A percentile compares a stretch with the other conserved stretches of the same genome.
Evolutionary conservation across 2,113 vertebrate species (phyloP).

Genomic region (Ochotona curzoniae): DNA sequence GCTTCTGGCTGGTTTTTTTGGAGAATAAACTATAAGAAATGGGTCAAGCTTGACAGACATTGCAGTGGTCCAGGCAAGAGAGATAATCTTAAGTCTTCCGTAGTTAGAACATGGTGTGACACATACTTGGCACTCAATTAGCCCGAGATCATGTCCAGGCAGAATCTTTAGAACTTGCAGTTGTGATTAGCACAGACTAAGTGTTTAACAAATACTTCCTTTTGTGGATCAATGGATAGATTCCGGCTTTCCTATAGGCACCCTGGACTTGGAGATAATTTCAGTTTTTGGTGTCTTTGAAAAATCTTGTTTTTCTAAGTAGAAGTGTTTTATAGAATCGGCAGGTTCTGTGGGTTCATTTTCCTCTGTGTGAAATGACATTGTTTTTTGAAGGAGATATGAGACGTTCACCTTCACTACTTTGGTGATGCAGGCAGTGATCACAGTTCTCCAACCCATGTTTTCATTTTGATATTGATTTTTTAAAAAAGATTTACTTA

Average conservation of each 20-base stretch:
- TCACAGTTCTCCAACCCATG: not conserved
- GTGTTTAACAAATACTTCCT: not conserved
- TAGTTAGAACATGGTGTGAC: not conserved
- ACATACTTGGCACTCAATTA: not conserved
- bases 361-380: not conserved
- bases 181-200: not conserved
- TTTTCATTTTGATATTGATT: not conserved
- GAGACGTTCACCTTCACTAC: not conserved
- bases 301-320: not conserved
- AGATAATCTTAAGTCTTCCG: not conserved
- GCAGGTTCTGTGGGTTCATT: not conserved
- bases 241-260: not conserved
- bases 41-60: not conserved
- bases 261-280: not conserved
- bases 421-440: not conserved
- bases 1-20: not conserved
- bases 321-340: not conserved
- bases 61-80: not conserved
- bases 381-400: not conserved
- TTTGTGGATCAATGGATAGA: not conserved
- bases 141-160: not conserved
- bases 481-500: no score
- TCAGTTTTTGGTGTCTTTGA: constrained; percentile 34
- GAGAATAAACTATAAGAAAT: not conserved
- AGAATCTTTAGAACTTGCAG: not conserved